Conservation (phyloP, 2,113 vertebrate genomes). For the Ophthalmolycus amberensis region DNA sequence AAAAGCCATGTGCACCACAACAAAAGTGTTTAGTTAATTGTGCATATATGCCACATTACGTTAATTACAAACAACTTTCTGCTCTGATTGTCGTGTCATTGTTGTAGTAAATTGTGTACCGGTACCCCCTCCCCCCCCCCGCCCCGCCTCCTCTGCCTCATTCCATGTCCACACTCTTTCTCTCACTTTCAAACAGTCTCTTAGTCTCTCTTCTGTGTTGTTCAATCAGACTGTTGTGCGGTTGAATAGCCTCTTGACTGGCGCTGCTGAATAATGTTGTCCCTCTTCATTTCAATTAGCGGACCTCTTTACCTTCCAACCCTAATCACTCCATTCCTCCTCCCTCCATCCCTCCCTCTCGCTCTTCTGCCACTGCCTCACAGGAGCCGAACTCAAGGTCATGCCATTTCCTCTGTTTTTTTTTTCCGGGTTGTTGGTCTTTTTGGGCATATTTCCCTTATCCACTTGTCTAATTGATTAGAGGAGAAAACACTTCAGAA, state of each 20-base stretch:
- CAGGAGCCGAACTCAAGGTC: conserved; percentile 67
- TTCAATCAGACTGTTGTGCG: conserved; percentile 87
- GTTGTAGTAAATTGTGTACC: neutral
- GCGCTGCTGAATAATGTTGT: conserved; percentile 89
- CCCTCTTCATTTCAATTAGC: conserved; percentile 93
- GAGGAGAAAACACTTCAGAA: conserved; percentile 74
- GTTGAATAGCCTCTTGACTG: conserved; percentile 92
- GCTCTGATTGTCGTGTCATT: neutral
- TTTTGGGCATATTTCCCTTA: conserved; percentile 54
- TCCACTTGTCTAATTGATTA: conserved; percentile 71
- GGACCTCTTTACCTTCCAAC: conserved; percentile 82
- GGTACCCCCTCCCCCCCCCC: neutral
- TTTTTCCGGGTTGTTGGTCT: conserved; percentile 21
- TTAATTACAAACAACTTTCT: conserved; percentile 12
- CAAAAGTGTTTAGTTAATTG: neutral
- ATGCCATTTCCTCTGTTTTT: conserved; percentile 37
- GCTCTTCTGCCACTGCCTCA: conserved; percentile 17
- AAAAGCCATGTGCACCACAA: neutral
- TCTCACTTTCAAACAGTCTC: conserved; percentile 56
- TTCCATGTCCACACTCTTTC: conserved; percentile 19
- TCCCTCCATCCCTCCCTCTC: conserved; percentile 17
- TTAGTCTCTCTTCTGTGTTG: conserved; percentile 80
- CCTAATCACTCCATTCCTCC: conserved; percentile 66
- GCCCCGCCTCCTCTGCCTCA: neutral
- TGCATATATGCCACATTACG: neutral